A percentile compares a stretch with the other conserved stretches of the same genome.
Evolutionary conservation across 2,888 invertebrate genomes (phyloP).

Genomic region (Strigamia crassipes): DNA sequence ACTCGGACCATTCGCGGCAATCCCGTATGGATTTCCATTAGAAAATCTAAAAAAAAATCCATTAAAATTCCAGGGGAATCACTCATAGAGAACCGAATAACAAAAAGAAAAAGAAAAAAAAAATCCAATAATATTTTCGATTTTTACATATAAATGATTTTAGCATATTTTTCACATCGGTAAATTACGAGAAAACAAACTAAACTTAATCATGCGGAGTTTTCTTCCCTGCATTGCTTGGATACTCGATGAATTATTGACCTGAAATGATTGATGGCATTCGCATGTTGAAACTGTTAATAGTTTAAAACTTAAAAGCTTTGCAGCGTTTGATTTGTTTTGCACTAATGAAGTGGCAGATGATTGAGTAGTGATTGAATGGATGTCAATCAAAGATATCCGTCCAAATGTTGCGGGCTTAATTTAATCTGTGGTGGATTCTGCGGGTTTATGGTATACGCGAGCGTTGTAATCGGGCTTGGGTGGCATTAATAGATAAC

Average conservation of each 20-base stretch:
- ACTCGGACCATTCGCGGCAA: no score
- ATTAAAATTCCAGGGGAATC: no score
- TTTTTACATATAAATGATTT: no score
- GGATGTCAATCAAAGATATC: constrained; percentile 20
- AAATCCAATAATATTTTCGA: no score
- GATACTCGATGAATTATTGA: constrained; percentile 1
- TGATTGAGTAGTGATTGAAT: constrained; percentile 35
- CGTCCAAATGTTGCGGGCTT: constrained; percentile 6
- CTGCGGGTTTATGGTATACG: background rate
- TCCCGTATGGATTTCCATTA: no score
- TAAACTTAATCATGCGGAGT: background rate
- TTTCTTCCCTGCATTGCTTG: background rate
- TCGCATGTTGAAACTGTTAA: background rate
- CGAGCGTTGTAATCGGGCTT: background rate
- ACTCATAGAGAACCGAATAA: no score
- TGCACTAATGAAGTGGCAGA: constrained; percentile 8
- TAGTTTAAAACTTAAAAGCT: constrained; percentile 35
- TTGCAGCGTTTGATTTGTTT: constrained; percentile 7
- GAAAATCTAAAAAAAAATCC: no score
- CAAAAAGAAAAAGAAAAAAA: no score
- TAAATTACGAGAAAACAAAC: background rate
- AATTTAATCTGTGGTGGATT: constrained; percentile 31
- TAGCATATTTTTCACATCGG: no score
- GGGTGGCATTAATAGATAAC: background rate
- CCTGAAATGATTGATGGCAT: background rate